Evolutionary conservation across 1,140 invertebrate genomes (phyloP).

Genomic region (Bursaphelenchus mucronatus): DNA sequence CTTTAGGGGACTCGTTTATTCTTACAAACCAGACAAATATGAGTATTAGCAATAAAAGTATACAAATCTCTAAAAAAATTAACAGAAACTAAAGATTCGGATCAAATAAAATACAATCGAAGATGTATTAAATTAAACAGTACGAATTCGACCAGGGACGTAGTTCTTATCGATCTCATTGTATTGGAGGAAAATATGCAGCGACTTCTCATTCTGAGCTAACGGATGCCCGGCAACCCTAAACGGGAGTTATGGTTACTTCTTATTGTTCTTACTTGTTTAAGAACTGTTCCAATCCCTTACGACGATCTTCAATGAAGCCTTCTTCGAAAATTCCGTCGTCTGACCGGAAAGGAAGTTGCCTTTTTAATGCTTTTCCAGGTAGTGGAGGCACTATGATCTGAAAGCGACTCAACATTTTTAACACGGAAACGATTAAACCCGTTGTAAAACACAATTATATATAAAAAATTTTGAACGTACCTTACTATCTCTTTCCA

Average conservation of each 20-base stretch:
- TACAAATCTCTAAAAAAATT: too few relatives aligned
- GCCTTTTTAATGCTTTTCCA: conserved; percentile 94
- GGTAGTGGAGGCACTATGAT: conserved; percentile 95
- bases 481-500: conserved; percentile 97
- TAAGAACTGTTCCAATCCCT: conserved; percentile 94
- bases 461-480: background rate
- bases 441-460: conserved; percentile 5
- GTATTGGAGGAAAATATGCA: conserved; percentile 99
- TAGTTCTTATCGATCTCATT: conserved; percentile 96
- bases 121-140: conserved; percentile 67
- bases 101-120: too few relatives aligned
- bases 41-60: too few relatives aligned
- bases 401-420: conserved; percentile 73
- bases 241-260: conserved; percentile 44
- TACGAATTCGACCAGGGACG: conserved; percentile 97
- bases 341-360: conserved; percentile 92
- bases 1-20: too few relatives aligned
- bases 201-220: conserved; percentile 96
- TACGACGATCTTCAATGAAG: conserved; percentile 96
- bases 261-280: conserved; percentile 75
- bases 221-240: conserved; percentile 98
- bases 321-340: conserved; percentile 99
- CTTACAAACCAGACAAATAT: too few relatives aligned
- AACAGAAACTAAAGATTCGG: too few relatives aligned
- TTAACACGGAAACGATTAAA: conserved; percentile 38